These are phyloP conservation scores for Rhinichthys klamathensis DNA, from an alignment of 2,113 vertebrate genomes.

Conservation along the genomic window DNA sequence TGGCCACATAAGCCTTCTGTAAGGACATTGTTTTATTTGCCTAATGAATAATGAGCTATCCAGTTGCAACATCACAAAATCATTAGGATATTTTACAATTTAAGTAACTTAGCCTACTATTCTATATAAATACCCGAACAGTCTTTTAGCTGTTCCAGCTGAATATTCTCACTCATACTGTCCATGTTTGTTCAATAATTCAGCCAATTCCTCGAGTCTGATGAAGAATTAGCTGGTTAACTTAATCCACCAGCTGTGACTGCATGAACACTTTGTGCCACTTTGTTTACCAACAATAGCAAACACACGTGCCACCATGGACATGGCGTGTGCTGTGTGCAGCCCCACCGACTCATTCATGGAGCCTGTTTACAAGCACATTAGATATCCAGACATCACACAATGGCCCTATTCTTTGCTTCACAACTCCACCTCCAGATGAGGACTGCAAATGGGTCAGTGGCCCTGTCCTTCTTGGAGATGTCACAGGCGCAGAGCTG, in stretches of 20 bases:
- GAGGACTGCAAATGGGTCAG: conserved; percentile 36
- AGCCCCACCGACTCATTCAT: conserved; percentile 13
- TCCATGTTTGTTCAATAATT: not conserved
- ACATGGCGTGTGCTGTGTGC: conserved; percentile 13
- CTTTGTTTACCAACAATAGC: conserved; percentile 32
- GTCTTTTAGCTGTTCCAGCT: not conserved
- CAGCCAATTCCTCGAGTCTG: not conserved
- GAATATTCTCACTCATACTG: conserved; percentile 4
- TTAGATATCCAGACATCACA: conserved; percentile 25
- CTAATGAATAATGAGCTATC: not conserved
- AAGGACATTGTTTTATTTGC: too few species aligned
- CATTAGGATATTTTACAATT: not conserved
- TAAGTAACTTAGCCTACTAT: not conserved
- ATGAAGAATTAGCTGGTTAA: not conserved
- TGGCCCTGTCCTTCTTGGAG: conserved; percentile 52
- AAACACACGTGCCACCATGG: not conserved
- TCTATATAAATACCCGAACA: not conserved
- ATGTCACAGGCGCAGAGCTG: conserved; percentile 60
- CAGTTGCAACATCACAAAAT: not conserved
- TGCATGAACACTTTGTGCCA: conserved; percentile 1
- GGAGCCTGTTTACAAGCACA: conserved; percentile 32
- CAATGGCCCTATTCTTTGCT: conserved; percentile 49
- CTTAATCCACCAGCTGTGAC: not conserved
- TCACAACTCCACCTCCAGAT: conserved; percentile 26
- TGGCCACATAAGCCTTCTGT: not conserved